Conservation (phyloP, 1,140 invertebrate genomes). For the Ganaspis sp. region DNA sequence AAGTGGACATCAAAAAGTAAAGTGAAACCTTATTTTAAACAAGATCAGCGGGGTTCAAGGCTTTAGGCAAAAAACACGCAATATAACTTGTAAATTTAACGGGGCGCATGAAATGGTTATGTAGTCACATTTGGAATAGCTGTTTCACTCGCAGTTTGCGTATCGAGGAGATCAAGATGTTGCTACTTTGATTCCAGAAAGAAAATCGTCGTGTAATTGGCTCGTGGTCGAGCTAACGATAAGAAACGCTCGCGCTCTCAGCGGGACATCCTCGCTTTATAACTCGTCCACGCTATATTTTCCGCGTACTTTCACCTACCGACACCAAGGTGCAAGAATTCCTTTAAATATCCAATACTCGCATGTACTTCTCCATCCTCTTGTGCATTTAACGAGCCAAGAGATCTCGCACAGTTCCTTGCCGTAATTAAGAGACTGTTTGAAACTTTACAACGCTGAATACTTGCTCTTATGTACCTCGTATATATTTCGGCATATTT, state of each 20-base stretch:
- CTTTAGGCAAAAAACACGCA: neutral
- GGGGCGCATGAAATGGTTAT: neutral
- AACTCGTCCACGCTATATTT: constrained; percentile 10
- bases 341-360: constrained; percentile 49
- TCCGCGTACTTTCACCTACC: neutral
- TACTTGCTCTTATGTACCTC: constrained; percentile 46
- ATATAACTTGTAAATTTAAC: constrained; percentile 18
- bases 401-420: constrained; percentile 50
- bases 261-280: constrained; percentile 1
- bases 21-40: neutral
- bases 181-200: constrained; percentile 19
- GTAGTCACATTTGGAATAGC: constrained; percentile 6
- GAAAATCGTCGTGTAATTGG: constrained; percentile 26
- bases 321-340: constrained; percentile 44
- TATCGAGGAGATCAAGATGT: constrained; percentile 22
- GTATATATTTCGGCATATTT: constrained; percentile 52
- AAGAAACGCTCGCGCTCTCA: constrained; percentile 19
- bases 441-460: constrained; percentile 47
- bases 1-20: neutral
- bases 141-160: constrained; percentile 6
- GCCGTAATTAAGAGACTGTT: constrained; percentile 59
- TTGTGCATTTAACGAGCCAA: constrained; percentile 57
- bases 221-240: constrained; percentile 14
- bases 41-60: neutral
- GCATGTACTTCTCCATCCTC: constrained; percentile 42